phyloP scores from a whole-genome alignment of 2,888 invertebrate species.

The Caenorhabditis sp. region DNA sequence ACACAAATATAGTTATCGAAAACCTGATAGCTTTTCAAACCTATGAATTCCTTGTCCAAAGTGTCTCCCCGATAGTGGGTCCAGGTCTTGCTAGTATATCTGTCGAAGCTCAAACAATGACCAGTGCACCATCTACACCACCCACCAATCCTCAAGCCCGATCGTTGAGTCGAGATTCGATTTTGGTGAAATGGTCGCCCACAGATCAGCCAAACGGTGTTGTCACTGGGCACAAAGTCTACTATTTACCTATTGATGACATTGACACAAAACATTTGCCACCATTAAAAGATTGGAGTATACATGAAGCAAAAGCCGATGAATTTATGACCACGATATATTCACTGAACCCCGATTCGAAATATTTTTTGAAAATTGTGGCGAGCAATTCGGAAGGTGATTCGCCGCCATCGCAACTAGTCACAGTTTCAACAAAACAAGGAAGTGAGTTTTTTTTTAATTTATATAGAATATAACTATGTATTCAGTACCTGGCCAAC shows the following conservation, averaged over 20 bases:
- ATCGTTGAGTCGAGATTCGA: conserved; percentile 87
- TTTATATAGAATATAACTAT: background rate
- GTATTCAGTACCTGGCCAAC: conserved; percentile 89
- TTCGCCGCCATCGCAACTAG: conserved; percentile 91
- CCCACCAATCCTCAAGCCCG: conserved; percentile 87
- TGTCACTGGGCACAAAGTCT: conserved; percentile 83
- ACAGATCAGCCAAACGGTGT: conserved; percentile 96
- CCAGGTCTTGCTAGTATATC: conserved; percentile 85
- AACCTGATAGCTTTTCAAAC: conserved; percentile 55
- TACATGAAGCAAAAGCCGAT: conserved; percentile 58
- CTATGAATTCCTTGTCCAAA: conserved; percentile 62
- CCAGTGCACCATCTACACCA: conserved; percentile 86
- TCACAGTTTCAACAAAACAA: conserved; percentile 96
- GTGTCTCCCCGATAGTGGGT: conserved; percentile 82
- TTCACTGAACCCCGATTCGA: conserved; percentile 51
- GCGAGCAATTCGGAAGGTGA: conserved; percentile 94
- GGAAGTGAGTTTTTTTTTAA: conserved; percentile 74
- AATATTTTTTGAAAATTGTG: conserved; percentile 82
- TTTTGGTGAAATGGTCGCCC: conserved; percentile 97
- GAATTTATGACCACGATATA: conserved; percentile 59
- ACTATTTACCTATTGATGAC: conserved; percentile 76
- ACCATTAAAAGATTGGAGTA: conserved; percentile 44
- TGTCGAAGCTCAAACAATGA: conserved; percentile 84
- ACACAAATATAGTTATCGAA: conserved; percentile 41
- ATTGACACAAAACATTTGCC: background rate